Conservation (phyloP, 2,113 vertebrate species). For the Ploceus nigricollis region DNA sequence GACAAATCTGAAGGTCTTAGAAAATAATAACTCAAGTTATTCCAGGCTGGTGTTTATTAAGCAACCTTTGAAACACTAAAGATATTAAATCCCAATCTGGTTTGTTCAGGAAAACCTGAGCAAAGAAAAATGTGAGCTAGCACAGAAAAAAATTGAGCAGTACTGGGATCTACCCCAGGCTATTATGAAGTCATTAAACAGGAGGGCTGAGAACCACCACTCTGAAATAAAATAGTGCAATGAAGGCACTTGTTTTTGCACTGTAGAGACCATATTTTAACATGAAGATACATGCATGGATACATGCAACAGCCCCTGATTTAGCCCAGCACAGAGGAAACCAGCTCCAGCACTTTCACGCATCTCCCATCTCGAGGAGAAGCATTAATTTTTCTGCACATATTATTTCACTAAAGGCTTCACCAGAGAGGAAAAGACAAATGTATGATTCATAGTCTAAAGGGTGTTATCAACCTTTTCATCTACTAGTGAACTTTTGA, state of each 20-base stretch:
- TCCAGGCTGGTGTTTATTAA: neutral
- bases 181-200: neutral
- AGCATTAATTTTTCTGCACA: neutral
- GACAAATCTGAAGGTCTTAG: neutral
- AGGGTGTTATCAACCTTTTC: neutral
- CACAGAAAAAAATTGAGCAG: neutral
- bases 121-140: neutral
- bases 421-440: neutral
- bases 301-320: neutral
- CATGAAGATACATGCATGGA: neutral
- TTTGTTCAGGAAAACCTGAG: neutral
- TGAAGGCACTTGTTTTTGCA: neutral
- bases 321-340: neutral
- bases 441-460: neutral
- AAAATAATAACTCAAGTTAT: neutral
- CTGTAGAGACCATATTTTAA: neutral
- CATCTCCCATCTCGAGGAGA: neutral
- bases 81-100: neutral
- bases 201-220: neutral
- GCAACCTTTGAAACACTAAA: neutral
- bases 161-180: neutral
- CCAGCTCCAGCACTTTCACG: neutral
- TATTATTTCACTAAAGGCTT: neutral
- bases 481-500: neutral
- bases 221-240: neutral